phyloP scores from a whole-genome alignment of 2,888 invertebrate genomes.

The Sabatieria punctata region DNA sequence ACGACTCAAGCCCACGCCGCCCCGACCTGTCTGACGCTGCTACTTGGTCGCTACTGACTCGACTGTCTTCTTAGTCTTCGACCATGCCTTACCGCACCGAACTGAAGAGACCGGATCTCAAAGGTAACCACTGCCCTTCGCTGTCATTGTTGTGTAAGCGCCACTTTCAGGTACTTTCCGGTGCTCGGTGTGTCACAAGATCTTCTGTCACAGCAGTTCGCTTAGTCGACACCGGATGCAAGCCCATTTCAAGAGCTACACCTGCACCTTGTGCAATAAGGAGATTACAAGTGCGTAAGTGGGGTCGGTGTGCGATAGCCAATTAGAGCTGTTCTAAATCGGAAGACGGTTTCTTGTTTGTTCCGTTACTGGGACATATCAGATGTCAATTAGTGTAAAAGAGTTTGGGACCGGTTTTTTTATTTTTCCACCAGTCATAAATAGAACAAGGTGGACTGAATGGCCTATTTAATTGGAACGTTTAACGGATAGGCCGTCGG shows the following conservation, averaged over 20 bases:
- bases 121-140: slow-evolving; percentile 6
- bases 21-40: too few species aligned
- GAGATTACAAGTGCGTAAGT: slow-evolving; percentile 21
- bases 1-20: too few species aligned
- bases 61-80: too few species aligned
- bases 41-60: too few species aligned
- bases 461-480: too few species aligned
- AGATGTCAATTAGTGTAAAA: too few species aligned
- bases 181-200: slow-evolving; percentile 21
- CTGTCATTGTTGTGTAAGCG: slow-evolving; percentile 13
- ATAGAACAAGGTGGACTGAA: too few species aligned
- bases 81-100: slow-evolving; percentile 12
- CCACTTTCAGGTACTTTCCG: slow-evolving; percentile 21
- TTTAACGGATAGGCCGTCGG: too few species aligned
- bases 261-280: slow-evolving; percentile 22
- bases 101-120: slow-evolving; percentile 10
- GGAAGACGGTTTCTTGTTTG: too few species aligned
- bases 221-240: slow-evolving; percentile 25
- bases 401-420: too few species aligned
- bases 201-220: slow-evolving; percentile 24
- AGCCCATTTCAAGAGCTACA: slow-evolving; percentile 24
- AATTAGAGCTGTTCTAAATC: background rate
- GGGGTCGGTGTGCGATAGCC: background rate
- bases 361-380: too few species aligned
- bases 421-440: too few species aligned